Evolutionary conservation across 2,113 vertebrate genomes (phyloP).

Genomic region (Hystrix cristata): DNA sequence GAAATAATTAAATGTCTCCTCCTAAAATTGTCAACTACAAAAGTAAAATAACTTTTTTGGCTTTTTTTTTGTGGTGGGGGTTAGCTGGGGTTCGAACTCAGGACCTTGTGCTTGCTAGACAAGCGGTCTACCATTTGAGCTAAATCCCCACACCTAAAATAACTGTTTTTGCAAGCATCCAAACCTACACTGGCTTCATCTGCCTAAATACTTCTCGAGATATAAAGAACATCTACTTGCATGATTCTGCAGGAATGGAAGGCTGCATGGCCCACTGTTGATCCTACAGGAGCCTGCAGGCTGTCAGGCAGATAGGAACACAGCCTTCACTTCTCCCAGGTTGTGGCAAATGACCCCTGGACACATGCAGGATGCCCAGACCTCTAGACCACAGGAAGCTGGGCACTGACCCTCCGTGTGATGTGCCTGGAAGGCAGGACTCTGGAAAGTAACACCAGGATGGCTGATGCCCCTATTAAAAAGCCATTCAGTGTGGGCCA

Average conservation of each 20-base stretch:
- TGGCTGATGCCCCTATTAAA: not conserved
- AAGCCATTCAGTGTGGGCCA: not conserved
- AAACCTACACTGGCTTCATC: not conserved
- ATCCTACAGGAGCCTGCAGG: not conserved
- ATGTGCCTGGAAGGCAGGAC: not conserved
- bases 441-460: not conserved
- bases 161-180: not conserved
- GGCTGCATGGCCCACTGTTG: not conserved
- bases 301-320: accelerated
- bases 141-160: not conserved
- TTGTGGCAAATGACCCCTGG: not conserved
- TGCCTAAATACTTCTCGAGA: not conserved
- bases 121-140: too few relatives aligned
- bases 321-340: not conserved
- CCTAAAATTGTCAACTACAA: not conserved
- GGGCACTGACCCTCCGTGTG: not conserved
- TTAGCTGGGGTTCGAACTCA: too few relatives aligned
- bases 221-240: not conserved
- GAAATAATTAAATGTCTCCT: not conserved
- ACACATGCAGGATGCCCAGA: not conserved
- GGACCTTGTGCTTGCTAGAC: too few relatives aligned
- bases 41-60: not conserved
- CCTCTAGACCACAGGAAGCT: not conserved
- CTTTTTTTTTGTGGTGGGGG: too few relatives aligned
- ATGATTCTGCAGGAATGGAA: not conserved